Evolutionary conservation across 2,797 vertebrate species (phyloP).

Genomic region (Oceanodroma leucorhoa): DNA sequence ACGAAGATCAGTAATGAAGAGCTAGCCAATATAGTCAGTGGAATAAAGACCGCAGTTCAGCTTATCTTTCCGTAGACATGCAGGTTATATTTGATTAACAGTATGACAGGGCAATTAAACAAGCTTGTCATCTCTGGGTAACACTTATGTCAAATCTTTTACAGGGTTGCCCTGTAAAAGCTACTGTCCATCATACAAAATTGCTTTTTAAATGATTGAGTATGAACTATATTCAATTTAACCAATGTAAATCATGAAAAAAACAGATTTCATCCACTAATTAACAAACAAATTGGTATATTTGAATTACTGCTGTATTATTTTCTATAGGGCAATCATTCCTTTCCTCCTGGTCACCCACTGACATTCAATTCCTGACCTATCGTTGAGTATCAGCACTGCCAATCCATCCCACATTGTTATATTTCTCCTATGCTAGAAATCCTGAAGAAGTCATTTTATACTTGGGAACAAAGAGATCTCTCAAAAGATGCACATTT

Average conservation of each 20-base stretch:
- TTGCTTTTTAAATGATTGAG: not conserved
- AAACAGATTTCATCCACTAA: not conserved
- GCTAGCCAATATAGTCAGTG: not conserved
- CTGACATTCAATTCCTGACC: not conserved
- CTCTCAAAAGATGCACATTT: not conserved
- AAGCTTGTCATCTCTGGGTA: not conserved
- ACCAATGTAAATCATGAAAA: not conserved
- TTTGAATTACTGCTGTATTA: not conserved
- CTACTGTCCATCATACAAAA: not conserved
- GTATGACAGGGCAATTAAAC: not conserved
- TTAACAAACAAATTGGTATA: not conserved
- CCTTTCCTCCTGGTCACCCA: not conserved
- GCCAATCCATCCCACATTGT: not conserved
- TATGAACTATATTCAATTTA: not conserved
- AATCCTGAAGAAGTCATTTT: not conserved
- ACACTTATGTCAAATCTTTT: not conserved
- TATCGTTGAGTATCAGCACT: accelerated
- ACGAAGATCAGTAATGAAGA: not conserved
- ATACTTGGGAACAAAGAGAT: not conserved
- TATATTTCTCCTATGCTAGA: not conserved
- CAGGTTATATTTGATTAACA: not conserved
- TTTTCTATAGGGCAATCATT: not conserved
- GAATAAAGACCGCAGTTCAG: not conserved
- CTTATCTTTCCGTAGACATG: not conserved
- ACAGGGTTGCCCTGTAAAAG: not conserved